A percentile compares a stretch with the other conserved stretches of the same genome.
Conservation (phyloP, 2,797 vertebrate genomes). For the Dendrocincla tyrannina region DNA sequence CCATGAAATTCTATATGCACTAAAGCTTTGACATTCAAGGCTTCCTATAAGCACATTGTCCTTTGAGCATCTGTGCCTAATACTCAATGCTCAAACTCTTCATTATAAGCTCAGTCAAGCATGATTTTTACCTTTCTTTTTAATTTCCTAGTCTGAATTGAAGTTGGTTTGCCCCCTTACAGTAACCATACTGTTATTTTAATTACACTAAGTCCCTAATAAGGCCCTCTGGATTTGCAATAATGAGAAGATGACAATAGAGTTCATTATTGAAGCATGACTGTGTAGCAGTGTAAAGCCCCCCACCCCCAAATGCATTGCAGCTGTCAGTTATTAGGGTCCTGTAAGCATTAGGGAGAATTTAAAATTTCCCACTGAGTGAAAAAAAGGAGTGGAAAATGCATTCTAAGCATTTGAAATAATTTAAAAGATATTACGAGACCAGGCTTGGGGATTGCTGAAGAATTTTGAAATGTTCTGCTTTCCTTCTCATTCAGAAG, state of each 20-base stretch:
- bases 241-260: background rate
- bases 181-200: background rate
- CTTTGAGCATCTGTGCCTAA: background rate
- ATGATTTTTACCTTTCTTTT: background rate
- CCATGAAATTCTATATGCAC: background rate
- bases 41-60: background rate
- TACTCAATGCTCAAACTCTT: background rate
- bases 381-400: background rate
- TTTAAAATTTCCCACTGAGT: background rate
- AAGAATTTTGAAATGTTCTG: background rate
- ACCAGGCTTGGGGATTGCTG: background rate
- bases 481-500: slow-evolving; percentile 2
- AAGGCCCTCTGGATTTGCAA: background rate
- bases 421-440: background rate
- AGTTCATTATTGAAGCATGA: background rate
- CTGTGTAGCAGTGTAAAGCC: background rate
- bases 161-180: background rate
- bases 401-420: background rate
- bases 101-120: background rate
- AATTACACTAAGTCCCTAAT: background rate
- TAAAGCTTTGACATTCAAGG: background rate
- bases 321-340: background rate
- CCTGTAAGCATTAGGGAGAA: background rate
- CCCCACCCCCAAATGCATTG: background rate
- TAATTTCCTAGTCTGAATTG: background rate